Conservation (phyloP, 2,888 invertebrate species). For the Ophioninae sp. region DNA sequence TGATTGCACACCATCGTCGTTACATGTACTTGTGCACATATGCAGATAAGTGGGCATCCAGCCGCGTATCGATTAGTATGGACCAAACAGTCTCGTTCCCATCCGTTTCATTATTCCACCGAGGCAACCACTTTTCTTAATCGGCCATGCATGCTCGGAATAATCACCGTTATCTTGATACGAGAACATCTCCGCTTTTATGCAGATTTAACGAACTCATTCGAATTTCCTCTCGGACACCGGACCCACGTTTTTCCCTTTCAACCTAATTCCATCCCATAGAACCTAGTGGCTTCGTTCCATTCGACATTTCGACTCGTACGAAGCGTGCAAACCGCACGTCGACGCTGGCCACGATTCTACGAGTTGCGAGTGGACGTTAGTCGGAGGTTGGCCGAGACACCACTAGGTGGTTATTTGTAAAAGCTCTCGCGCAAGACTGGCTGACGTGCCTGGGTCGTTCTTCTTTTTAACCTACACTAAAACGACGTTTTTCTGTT, state of each 20-base stretch:
- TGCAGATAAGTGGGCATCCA: constrained; percentile 32
- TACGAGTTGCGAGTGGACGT: neutral
- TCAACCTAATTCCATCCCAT: neutral
- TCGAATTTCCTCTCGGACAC: constrained; percentile 31
- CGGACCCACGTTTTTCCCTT: constrained; percentile 9
- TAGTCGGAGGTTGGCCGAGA: neutral
- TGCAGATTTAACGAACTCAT: constrained; percentile 35
- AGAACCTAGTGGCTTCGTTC: neutral
- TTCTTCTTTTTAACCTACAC: too few species aligned
- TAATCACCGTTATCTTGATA: constrained; percentile 55
- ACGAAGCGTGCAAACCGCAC: neutral
- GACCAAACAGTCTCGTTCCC: constrained; percentile 45
- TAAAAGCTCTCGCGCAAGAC: neutral
- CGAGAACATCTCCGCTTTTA: constrained; percentile 26
- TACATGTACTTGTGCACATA: constrained; percentile 10
- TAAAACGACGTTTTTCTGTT: too few species aligned
- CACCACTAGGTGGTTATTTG: neutral
- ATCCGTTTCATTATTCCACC: constrained; percentile 62
- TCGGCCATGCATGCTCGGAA: constrained; percentile 65
- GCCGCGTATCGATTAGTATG: constrained; percentile 58
- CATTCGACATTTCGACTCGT: neutral
- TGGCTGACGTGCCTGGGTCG: too few species aligned
- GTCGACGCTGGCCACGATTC: neutral
- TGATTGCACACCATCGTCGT: neutral
- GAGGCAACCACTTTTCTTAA: constrained; percentile 64